These are phyloP conservation scores for Merluccius polli DNA, from an alignment of 2,797 vertebrate species.

Conservation along the genomic window DNA sequence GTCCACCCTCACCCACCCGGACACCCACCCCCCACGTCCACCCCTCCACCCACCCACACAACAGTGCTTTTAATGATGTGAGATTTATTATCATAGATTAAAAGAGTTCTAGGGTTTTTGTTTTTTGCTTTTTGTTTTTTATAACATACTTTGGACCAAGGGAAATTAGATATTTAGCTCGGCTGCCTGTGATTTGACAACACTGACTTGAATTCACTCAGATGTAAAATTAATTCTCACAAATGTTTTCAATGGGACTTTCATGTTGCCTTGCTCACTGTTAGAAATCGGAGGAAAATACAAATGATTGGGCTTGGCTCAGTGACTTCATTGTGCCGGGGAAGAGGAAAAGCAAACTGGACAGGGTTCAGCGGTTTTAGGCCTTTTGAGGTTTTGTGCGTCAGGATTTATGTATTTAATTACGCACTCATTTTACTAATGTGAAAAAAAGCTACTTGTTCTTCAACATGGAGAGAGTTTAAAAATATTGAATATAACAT, in stretches of 20 bases:
- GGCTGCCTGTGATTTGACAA: conserved; percentile 74
- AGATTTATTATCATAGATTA: conserved; percentile 68
- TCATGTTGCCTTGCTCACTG: conserved; percentile 68
- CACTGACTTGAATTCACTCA: conserved; percentile 72
- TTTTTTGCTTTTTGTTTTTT: conserved; percentile 47
- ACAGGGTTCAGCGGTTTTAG: conserved; percentile 69
- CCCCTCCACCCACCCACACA: not conserved
- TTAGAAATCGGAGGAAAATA: conserved; percentile 73
- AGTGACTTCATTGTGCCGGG: conserved; percentile 72
- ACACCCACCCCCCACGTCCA: no score
- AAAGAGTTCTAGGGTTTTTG: conserved; percentile 53
- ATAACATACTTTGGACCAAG: conserved; percentile 66
- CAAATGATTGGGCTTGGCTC: conserved; percentile 73
- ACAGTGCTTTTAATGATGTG: conserved; percentile 62
- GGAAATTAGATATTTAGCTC: conserved; percentile 71
- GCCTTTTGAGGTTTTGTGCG: conserved; percentile 70
- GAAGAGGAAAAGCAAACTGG: conserved; percentile 63
- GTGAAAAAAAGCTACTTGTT: conserved; percentile 65
- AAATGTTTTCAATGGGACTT: conserved; percentile 72
- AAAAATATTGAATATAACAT: no score
- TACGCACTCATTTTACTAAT: conserved; percentile 72
- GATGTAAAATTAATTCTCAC: conserved; percentile 77
- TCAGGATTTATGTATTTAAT: conserved; percentile 77
- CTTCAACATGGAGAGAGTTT: no score
- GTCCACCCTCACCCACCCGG: no score